A percentile compares a stretch with the other conserved stretches of the same genome.
These are phyloP conservation scores for Diachasma alloeum DNA, from an alignment of 1,140 invertebrate species.

Conservation along the genomic window DNA sequence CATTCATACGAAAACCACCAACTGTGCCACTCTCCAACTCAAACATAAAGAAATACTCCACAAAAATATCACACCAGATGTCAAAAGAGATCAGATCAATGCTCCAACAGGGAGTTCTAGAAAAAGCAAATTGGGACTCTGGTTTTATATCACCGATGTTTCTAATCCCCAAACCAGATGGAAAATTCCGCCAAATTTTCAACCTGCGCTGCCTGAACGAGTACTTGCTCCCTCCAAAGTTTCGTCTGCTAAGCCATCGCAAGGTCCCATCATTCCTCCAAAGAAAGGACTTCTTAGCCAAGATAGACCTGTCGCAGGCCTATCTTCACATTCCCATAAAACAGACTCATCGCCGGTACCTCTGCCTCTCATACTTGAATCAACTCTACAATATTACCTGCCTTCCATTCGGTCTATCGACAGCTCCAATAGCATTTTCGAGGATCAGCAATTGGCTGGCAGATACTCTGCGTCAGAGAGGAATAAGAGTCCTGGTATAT, in stretches of 20 bases:
- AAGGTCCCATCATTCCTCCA: constrained; percentile 4
- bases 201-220: constrained; percentile 36
- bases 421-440: constrained; percentile 47
- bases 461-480: constrained; percentile 12
- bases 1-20: constrained; percentile 13
- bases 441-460: constrained; percentile 39
- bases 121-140: constrained; percentile 8
- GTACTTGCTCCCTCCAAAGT: constrained; percentile 28
- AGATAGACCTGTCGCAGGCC: constrained; percentile 22
- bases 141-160: constrained; percentile 38
- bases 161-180: constrained; percentile 27
- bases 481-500: constrained; percentile 30
- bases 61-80: constrained; percentile 18
- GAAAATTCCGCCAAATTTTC: constrained; percentile 27
- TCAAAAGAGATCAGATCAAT: constrained; percentile 10
- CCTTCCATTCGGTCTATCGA: constrained; percentile 45
- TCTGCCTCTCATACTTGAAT: constrained; percentile 29
- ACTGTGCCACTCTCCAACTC: neutral
- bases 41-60: constrained; percentile 1
- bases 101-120: neutral
- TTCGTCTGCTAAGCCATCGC: constrained; percentile 30
- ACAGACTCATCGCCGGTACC: constrained; percentile 24
- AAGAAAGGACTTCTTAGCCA: constrained; percentile 2
- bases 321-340: constrained; percentile 20
- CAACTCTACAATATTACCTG: constrained; percentile 43